Base-by-base conservation (phyloP, 2,888 invertebrate species). In the Andrena flavipes region DNA sequence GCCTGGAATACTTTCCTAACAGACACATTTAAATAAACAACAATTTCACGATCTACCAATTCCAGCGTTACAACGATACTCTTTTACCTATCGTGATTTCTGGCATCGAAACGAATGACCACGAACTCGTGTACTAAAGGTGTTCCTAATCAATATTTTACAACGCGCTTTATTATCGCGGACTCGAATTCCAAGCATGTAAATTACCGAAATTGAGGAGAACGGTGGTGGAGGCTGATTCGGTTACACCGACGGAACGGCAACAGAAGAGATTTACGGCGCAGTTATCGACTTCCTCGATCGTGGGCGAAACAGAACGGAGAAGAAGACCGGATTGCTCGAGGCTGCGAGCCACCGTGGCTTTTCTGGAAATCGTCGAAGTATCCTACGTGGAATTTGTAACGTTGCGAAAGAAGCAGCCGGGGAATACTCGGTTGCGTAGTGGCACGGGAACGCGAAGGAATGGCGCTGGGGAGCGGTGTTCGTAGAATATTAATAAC, bases 401-500 rank as follows among this genome's bases (percentile, higher is more conserved):
- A 77, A 84, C 78, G 75, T 69, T 67, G 80, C 67, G 72, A 70
- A 78, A 80, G 78, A 81, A 80, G 33, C 16, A 67, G 82, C 42
- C 76, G 33, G 65, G 69, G 82, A 75, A 81, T 51, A 63, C 67
- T 42, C 60, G 65, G 33, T 29, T 5, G 72, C 51, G 48, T n/a
- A 30, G 63, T 20, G 54, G 67, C 74, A 75, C 70, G 62, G 74
- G 70, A 74, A 87, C 85, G 85, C 82, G 76, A 80, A 87, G 88
- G 88, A 88, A 88, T 85, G 89, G 82, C 69, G 51, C 77, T 76
- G 81, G 81, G 42, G 85, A 81, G 85, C 76, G 81, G 70, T 84
- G 85, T 85, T 84, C 84, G 73, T 89, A 81, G 91, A 91, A 91
- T 91, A 91, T 91, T 91, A 91, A 91, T 89, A 90, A 90, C 85